A percentile compares a stretch with the other conserved stretches of the same genome.
Conservation (phyloP, 2,797 vertebrate genomes). For the Phrynocephalus vlangalii region DNA sequence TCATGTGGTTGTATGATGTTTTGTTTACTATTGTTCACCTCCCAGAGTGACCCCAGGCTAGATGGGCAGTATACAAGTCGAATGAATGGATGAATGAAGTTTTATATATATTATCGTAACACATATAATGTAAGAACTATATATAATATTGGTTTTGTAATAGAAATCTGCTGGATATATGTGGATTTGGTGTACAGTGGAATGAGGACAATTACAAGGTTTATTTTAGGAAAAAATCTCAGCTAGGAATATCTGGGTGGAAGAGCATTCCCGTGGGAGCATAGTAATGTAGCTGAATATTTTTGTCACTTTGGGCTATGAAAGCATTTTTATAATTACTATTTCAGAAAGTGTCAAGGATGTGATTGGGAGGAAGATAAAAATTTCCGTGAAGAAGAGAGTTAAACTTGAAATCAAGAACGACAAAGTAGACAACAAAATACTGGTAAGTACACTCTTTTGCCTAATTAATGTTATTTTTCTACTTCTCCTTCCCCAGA, state of each 20-base stretch:
- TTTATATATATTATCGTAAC: too few species aligned
- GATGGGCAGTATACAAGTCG: too few species aligned
- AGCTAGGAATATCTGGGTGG: not conserved
- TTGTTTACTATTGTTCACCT: too few species aligned
- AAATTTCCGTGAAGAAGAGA: conserved; percentile 87
- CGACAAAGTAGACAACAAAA: conserved; percentile 93
- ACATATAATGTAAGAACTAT: too few species aligned
- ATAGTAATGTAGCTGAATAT: not conserved
- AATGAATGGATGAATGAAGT: too few species aligned
- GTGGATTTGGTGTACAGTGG: not conserved
- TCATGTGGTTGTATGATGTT: too few species aligned
- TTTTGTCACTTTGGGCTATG: conserved; percentile 1
- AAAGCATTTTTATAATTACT: conserved; percentile 50
- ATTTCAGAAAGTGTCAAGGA: conserved; percentile 91
- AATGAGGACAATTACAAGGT: not conserved
- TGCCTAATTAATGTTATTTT: not conserved
- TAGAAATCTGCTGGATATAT: not conserved
- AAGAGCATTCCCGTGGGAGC: conserved; percentile 13
- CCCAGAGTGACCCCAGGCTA: too few species aligned
- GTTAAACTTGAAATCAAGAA: conserved; percentile 92
- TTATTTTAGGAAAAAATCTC: not conserved
- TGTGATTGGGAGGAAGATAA: conserved; percentile 91
- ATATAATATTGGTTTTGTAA: too few species aligned
- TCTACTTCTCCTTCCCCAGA: not conserved
- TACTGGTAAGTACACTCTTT: conserved; percentile 85